These are phyloP conservation scores for Heliconius hortense DNA, from an alignment of 2,888 invertebrate species.

Conservation along the genomic window DNA sequence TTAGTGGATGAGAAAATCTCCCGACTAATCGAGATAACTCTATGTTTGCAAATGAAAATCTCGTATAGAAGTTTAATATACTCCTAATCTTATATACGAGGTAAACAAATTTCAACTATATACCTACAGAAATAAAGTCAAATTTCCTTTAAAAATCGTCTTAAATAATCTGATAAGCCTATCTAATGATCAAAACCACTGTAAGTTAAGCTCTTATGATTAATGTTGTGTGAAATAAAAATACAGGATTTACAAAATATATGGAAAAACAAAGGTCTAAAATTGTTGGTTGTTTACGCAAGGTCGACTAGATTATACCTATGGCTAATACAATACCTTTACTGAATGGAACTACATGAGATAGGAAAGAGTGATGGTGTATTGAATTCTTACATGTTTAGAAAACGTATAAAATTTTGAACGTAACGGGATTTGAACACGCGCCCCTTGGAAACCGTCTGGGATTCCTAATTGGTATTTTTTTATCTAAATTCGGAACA, in stretches of 20 bases:
- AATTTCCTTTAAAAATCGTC: conserved; percentile 26
- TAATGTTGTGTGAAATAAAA: conserved; percentile 9
- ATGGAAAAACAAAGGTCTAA: conserved; percentile 12
- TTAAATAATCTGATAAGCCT: conserved; percentile 46
- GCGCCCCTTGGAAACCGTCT: too few relatives aligned
- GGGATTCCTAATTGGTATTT: too few relatives aligned
- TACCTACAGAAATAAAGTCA: conserved; percentile 2
- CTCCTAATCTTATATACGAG: conserved; percentile 32
- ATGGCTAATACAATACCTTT: not conserved
- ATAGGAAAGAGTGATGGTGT: not conserved
- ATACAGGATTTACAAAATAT: not conserved
- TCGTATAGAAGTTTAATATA: conserved; percentile 35
- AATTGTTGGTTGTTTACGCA: conserved; percentile 6
- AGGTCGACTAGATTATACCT: not conserved
- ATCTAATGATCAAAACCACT: conserved; percentile 36
- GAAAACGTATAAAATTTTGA: too few relatives aligned
- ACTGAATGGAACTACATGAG: not conserved
- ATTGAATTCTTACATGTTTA: too few relatives aligned
- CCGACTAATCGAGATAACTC: conserved; percentile 35
- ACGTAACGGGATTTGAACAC: too few relatives aligned
- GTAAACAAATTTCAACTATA: conserved; percentile 29
- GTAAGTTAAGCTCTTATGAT: conserved; percentile 34
- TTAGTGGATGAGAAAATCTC: conserved; percentile 23
- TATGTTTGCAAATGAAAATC: conserved; percentile 36
- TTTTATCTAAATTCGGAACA: too few relatives aligned